Evolutionary conservation across 2,797 vertebrate species (phyloP), one percentile per base, ranked within the genome.

Genomic region (Typhlichthys subterraneus): DNA sequence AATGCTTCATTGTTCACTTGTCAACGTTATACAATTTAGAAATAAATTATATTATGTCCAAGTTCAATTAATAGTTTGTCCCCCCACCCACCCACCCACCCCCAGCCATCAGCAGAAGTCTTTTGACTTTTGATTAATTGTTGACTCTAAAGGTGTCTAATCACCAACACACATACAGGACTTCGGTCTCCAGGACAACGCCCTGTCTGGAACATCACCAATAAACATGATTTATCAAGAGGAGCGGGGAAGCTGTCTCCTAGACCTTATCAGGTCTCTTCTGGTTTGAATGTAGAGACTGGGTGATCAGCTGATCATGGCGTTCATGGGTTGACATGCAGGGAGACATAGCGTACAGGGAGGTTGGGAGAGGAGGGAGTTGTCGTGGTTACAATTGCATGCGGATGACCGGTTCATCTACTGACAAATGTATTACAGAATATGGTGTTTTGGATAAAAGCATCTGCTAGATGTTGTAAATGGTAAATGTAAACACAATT

Each of bases 171-270:
- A 67, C 58, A 63, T 51, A 59, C 17, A 58, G 19, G 42, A 3
- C 14, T 11, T 17, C 46, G 31, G 61, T 38, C 57, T 17, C 29
- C 42, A 48, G 62, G 48, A 58, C 29, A 0, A 45, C 12, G 10
- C 12, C 50, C 65, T 65, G 47, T 59, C 57, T 61, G n/a, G 23
- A 14, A 49, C 48, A 65, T 62, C 46, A 33, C 38, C 15, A 0
- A 6, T 19, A 15, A 77, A 79, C 38, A 58, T 73, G 59, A 69
- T 75, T 61, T 56, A 23, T 31, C 12, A 29, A 67, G 53, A 67
- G 48, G 12, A 19, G 19, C 19, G 19, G 54, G 48, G 73, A 46
- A 63, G 45, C 52, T 23, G 2, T 31, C 53, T 52, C 47, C 19
- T 23, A 23, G 6, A 29, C 61, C 31, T 65, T 53, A 38, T 61